These are phyloP conservation scores for Cryptosula pallasiana DNA, from an alignment of 2,888 invertebrate genomes.

Conservation along the genomic window DNA sequence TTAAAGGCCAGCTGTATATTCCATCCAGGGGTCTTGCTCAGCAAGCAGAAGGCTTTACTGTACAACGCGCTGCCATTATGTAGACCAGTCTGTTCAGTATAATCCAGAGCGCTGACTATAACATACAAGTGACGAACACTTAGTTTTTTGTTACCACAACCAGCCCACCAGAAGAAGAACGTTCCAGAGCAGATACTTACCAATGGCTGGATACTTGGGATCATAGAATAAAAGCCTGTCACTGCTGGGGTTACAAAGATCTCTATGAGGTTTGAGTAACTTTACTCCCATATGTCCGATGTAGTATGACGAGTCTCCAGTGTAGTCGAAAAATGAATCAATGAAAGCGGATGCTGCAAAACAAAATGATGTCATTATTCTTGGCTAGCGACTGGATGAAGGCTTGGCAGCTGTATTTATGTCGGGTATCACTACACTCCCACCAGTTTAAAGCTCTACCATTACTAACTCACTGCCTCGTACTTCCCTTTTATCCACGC, in stretches of 20 bases:
- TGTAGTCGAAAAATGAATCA: neutral
- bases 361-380: neutral
- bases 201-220: neutral
- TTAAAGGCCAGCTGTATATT: constrained; percentile 14
- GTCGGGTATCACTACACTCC: no score
- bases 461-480: no score
- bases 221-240: neutral
- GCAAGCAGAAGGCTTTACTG: constrained; percentile 15
- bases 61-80: constrained; percentile 12
- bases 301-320: neutral
- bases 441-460: no score
- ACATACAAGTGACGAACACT: no score
- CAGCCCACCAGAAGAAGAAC: neutral
- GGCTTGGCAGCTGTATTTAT: no score
- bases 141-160: no score
- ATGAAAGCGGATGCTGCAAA: constrained; percentile 11
- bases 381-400: no score
- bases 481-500: no score
- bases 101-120: constrained; percentile 11
- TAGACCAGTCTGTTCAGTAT: neutral
- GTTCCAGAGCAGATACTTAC: neutral
- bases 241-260: constrained; percentile 5
- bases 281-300: neutral
- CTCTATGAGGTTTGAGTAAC: neutral
- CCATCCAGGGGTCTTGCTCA: constrained; percentile 18